A percentile compares a stretch with the other conserved stretches of the same genome.
These are phyloP conservation scores for Chalcis sispes DNA, from an alignment of 2,888 invertebrate genomes.

Conservation along the genomic window DNA sequence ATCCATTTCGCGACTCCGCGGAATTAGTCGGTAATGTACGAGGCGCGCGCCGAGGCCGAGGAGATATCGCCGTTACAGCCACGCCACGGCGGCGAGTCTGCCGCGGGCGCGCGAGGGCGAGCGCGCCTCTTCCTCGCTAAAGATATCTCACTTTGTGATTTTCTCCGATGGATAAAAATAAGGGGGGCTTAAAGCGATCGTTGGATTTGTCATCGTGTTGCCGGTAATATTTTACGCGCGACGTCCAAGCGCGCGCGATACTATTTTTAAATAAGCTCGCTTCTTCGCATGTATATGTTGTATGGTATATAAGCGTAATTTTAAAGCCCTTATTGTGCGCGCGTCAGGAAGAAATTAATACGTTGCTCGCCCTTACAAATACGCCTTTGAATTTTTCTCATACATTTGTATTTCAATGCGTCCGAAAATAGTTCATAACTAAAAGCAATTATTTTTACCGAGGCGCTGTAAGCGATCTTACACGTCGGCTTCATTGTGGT, in stretches of 20 bases:
- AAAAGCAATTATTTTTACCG: conserved; percentile 5
- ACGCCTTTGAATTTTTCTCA: not conserved
- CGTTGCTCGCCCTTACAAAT: not conserved
- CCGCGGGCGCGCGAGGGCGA: conserved; percentile 36
- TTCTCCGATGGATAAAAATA: conserved; percentile 55
- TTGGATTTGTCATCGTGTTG: conserved; percentile 40
- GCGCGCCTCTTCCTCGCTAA: too few relatives aligned
- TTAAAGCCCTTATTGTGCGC: conserved; percentile 4
- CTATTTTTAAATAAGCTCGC: conserved; percentile 7
- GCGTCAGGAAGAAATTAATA: conserved; percentile 31
- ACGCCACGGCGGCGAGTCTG: conserved; percentile 56
- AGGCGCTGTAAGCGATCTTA: conserved; percentile 6
- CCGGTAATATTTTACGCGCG: conserved; percentile 35
- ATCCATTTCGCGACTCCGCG: conserved; percentile 59
- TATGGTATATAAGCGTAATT: not conserved
- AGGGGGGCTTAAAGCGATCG: conserved; percentile 45
- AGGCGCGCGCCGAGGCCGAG: conserved; percentile 9
- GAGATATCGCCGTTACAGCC: conserved; percentile 41
- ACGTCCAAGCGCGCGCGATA: not conserved
- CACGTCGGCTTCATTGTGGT: not conserved
- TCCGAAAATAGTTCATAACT: conserved; percentile 14
- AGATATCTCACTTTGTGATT: conserved; percentile 55
- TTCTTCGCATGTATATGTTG: too few relatives aligned
- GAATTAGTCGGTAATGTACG: conserved; percentile 59
- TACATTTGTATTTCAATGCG: not conserved